A percentile compares a stretch with the other conserved stretches of the same genome.
Conservation (phyloP, 2,113 vertebrate genomes). For the Falcunculus frontatus region DNA sequence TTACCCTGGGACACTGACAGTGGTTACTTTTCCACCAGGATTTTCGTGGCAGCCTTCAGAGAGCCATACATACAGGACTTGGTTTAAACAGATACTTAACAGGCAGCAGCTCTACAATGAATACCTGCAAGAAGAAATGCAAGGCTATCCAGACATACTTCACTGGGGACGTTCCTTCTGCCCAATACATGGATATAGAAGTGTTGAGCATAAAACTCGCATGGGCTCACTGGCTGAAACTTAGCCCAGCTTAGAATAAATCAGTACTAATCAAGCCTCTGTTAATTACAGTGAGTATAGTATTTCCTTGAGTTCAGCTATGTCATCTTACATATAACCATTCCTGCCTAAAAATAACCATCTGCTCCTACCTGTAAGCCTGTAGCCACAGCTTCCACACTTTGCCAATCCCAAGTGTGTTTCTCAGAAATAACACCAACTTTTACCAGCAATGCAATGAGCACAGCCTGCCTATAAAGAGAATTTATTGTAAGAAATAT, state of each 20-base stretch:
- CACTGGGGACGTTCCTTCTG: background rate
- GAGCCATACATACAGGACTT: background rate
- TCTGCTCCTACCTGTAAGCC: conserved; percentile 85
- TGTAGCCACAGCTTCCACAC: conserved; percentile 93
- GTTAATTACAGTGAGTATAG: background rate
- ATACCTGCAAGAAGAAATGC: background rate
- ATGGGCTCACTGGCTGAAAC: background rate
- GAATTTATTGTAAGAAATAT: background rate
- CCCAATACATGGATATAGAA: background rate
- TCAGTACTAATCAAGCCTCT: background rate
- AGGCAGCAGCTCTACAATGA: background rate
- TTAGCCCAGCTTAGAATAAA: background rate
- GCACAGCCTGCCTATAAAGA: conserved; percentile 87
- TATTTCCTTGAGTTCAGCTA: background rate
- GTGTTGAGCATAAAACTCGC: background rate
- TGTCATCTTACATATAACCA: background rate
- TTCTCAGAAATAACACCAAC: conserved; percentile 91
- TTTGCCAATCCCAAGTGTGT: conserved; percentile 92
- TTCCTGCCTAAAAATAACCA: background rate
- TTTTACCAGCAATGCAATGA: conserved; percentile 95
- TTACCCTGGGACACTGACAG: background rate
- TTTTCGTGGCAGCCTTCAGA: background rate
- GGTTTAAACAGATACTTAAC: background rate
- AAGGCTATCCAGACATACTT: background rate
- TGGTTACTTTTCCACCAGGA: background rate